Evolutionary conservation across 1,140 invertebrate genomes (phyloP).

Genomic region (Sinonovacula constricta): DNA sequence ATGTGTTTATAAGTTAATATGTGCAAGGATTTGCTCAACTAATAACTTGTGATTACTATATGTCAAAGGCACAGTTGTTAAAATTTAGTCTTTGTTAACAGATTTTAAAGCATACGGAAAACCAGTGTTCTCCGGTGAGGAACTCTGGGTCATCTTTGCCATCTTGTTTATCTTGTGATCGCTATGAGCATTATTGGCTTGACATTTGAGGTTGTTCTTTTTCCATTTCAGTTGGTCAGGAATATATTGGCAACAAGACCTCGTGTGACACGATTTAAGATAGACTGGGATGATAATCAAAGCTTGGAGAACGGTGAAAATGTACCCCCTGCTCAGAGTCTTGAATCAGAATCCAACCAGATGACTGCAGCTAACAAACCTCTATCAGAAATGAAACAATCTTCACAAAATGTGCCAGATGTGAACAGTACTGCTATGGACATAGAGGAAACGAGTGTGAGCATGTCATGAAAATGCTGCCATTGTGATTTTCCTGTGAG

Average conservation of each 20-base stretch:
- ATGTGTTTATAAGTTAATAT: too few species aligned
- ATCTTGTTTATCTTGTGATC: too few species aligned
- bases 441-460: constrained; percentile 42
- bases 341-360: constrained; percentile 70
- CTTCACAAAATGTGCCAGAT: constrained; percentile 4
- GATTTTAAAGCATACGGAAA: too few species aligned
- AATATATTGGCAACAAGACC: constrained; percentile 97
- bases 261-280: constrained; percentile 97
- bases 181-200: too few species aligned
- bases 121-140: too few species aligned
- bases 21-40: too few species aligned
- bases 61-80: too few species aligned
- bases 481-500: too few species aligned
- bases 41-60: too few species aligned
- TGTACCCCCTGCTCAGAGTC: constrained; percentile 62
- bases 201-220: background rate
- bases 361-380: constrained; percentile 38
- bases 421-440: constrained; percentile 32
- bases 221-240: constrained; percentile 84
- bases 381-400: constrained; percentile 17
- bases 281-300: constrained; percentile 93
- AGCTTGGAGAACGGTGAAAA: constrained; percentile 65
- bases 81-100: too few species aligned
- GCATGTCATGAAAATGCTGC: constrained; percentile 45
- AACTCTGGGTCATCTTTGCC: too few species aligned